Base-by-base conservation (phyloP, 2,888 invertebrate species). In the Bembecia ichneumoniformis region DNA sequence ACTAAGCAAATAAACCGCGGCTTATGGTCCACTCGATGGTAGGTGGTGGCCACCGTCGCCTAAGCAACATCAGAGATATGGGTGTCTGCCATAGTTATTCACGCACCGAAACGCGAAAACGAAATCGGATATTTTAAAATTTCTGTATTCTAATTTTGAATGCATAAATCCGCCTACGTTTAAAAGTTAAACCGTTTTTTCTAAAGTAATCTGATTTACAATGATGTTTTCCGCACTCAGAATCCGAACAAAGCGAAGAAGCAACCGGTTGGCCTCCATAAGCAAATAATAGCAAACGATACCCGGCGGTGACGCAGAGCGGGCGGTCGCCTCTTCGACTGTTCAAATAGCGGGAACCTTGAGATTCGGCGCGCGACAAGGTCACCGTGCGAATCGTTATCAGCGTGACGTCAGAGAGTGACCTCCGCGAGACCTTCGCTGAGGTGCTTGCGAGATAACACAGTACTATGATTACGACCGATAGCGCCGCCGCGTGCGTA, bases 381-480 rank as follows among this genome's bases (percentile, higher is more conserved):
- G 86, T 84, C 86, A 84, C 69, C 77, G 79, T 81, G 84, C 86
- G 78, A 84, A 86, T 84, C 79, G 83, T 87, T 87, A 87, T 87
- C 87, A 86, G 71, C 63, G 76, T 84, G 83, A 84, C 86, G 87
- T 86, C 79, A 82, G 73, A 74, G 68, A 62, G 68, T 76, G 82
- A 87, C 86, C 86, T 86, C 81, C 82, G 65, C 54, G 62, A 56
- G 72, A 72, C 73, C 73, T 72, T 72, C 64, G 72, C 66, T 65
- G 79, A 82, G 83, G 82, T 82, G 83, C 77, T 77, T 77, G 81
- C 71, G 77, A 74, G 81, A 80, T 82, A 81, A 76, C 71, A 68
- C 68, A 64, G 63, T 63, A 68, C 71, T 73, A 72, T 67, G 77
- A 77, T 80, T 73, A 68, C 84, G 80, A 81, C 83, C 82, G 84